These are phyloP conservation scores for Pseudomyrmex flavicornis DNA, from an alignment of 1,140 invertebrate genomes.

Conservation along the genomic window DNA sequence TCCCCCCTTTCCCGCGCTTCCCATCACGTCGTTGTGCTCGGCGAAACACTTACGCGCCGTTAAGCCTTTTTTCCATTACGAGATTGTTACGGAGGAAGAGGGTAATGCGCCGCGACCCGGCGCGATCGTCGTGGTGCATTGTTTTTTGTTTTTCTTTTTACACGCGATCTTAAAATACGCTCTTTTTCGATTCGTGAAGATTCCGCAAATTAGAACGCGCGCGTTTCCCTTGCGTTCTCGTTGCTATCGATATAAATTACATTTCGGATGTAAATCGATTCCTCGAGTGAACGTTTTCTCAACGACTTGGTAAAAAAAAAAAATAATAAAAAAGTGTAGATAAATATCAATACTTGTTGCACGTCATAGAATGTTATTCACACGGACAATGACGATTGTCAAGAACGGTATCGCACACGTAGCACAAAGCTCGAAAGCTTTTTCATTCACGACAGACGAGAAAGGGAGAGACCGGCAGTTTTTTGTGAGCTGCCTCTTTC, in stretches of 20 bases:
- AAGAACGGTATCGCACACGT: constrained; percentile 43
- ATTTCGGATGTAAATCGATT: constrained; percentile 44
- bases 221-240: not conserved
- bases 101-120: constrained; percentile 16
- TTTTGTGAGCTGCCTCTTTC: constrained; percentile 39
- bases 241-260: constrained; percentile 29
- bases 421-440: constrained; percentile 55
- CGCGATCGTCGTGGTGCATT: constrained; percentile 39
- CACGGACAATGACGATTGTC: constrained; percentile 40
- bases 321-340: constrained; percentile 15
- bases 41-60: constrained; percentile 39
- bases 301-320: constrained; percentile 44
- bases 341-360: constrained; percentile 57
- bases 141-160: not conserved
- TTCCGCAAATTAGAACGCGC: constrained; percentile 27
- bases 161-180: constrained; percentile 33
- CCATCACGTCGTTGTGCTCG: not conserved
- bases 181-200: constrained; percentile 33
- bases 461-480: not conserved
- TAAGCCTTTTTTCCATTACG: constrained; percentile 62
- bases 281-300: not conserved
- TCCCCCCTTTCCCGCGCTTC: not conserved
- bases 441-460: constrained; percentile 47
- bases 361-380: constrained; percentile 25
- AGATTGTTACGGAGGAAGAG: constrained; percentile 51